These are phyloP conservation scores for Coryphaenoides rupestris DNA, from an alignment of 2,113 vertebrate species.

Conservation along the genomic window DNA sequence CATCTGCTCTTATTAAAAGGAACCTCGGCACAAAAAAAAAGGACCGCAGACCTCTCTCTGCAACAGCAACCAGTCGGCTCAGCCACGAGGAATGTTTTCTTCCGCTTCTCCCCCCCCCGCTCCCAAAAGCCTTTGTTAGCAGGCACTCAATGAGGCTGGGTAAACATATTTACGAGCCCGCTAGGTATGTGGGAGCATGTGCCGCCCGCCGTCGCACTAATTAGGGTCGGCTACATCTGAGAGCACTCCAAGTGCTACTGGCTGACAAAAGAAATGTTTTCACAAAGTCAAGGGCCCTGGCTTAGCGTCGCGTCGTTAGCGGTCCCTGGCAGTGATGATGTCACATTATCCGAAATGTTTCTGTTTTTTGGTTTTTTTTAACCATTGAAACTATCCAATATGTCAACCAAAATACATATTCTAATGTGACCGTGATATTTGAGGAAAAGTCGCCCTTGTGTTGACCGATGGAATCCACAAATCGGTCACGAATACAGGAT, in stretches of 20 bases:
- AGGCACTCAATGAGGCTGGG: constrained; percentile 48
- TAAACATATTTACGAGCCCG: constrained; percentile 65
- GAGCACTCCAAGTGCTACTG: constrained; percentile 63
- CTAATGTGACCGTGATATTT: too few relatives aligned
- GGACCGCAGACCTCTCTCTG: neutral
- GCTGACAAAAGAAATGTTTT: constrained; percentile 36
- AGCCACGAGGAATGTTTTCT: constrained; percentile 38
- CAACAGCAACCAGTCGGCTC: neutral
- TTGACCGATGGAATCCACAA: too few relatives aligned
- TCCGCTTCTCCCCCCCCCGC: constrained; percentile 17
- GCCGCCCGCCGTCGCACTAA: constrained; percentile 61
- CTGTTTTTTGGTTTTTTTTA: too few relatives aligned
- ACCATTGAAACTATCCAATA: too few relatives aligned
- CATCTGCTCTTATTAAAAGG: constrained; percentile 47
- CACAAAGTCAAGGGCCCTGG: constrained; percentile 46
- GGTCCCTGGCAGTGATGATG: too few relatives aligned
- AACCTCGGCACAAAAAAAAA: constrained; percentile 63
- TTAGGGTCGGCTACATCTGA: constrained; percentile 69
- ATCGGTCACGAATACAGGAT: too few relatives aligned
- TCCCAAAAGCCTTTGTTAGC: constrained; percentile 59
- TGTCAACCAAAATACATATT: too few relatives aligned
- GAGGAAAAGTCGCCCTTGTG: too few relatives aligned
- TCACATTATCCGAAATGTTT: too few relatives aligned
- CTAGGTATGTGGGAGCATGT: constrained; percentile 59
- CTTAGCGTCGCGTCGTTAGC: constrained; percentile 19